phyloP scores from a whole-genome alignment of 2,797 vertebrate species.

The Gymnothorax reevesii region DNA sequence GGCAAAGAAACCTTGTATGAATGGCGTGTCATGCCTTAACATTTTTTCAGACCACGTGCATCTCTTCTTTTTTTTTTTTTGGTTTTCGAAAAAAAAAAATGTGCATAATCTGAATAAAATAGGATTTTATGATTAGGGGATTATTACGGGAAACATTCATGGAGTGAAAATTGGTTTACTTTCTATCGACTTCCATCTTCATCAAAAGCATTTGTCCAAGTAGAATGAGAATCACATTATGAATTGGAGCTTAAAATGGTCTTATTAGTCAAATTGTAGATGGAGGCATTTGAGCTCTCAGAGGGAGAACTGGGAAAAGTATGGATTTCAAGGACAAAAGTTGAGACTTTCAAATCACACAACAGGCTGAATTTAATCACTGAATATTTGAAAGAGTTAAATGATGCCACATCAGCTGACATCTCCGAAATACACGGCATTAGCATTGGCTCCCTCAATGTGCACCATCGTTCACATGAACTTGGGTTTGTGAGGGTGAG shows the following conservation, averaged over 20 bases:
- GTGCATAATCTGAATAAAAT: too few relatives aligned
- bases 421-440: conserved; percentile 49
- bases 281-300: not conserved
- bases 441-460: conserved; percentile 49
- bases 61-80: too few relatives aligned
- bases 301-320: not conserved
- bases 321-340: conserved; percentile 25
- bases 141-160: not conserved
- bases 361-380: conserved; percentile 26
- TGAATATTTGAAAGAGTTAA: conserved; percentile 18
- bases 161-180: too few relatives aligned
- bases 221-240: not conserved
- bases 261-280: not conserved
- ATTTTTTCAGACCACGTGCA: too few relatives aligned
- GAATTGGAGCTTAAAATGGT: not conserved
- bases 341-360: conserved; percentile 10
- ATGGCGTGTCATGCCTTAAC: too few relatives aligned
- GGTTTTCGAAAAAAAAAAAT: too few relatives aligned
- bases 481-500: not conserved
- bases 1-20: too few relatives aligned
- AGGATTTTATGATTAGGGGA: not conserved
- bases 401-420: conserved; percentile 36
- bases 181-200: too few relatives aligned
- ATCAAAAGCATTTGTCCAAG: not conserved
- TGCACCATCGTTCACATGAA: conserved; percentile 58